These are phyloP conservation scores for Chrysina gloriosa DNA, from an alignment of 2,888 invertebrate species.

Conservation along the genomic window DNA sequence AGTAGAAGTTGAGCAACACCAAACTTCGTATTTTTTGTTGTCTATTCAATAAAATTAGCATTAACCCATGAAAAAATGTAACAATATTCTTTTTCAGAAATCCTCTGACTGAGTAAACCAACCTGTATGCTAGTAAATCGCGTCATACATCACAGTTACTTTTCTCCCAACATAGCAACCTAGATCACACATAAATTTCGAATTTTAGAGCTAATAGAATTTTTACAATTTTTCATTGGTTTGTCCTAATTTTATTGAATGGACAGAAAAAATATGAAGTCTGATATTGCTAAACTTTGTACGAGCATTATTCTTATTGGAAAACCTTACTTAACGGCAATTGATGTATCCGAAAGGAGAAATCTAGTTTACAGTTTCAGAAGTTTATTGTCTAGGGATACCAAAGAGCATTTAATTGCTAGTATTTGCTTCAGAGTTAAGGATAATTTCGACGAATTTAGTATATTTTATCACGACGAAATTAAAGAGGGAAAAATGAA, in stretches of 20 bases:
- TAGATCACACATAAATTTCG: constrained; percentile 84
- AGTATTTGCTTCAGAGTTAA: constrained; percentile 88
- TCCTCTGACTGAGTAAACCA: constrained; percentile 89
- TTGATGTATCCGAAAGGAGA: constrained; percentile 89
- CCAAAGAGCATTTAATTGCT: constrained; percentile 84
- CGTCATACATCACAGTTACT: constrained; percentile 88
- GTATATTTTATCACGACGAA: constrained; percentile 80
- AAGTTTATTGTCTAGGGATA: constrained; percentile 83
- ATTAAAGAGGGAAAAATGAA: constrained; percentile 79
- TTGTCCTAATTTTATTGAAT: constrained; percentile 83
- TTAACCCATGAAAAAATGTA: constrained; percentile 79
- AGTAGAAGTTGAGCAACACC: constrained; percentile 68
- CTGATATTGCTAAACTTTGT: constrained; percentile 67
- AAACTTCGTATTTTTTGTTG: constrained; percentile 79
- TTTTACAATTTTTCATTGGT: constrained; percentile 79
- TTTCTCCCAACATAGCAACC: constrained; percentile 91
- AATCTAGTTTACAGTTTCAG: constrained; percentile 88
- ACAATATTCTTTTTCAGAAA: constrained; percentile 85
- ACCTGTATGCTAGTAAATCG: constrained; percentile 85
- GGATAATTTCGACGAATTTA: constrained; percentile 72
- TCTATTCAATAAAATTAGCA: constrained; percentile 86
- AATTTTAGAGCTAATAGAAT: constrained; percentile 84
- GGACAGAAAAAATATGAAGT: constrained; percentile 84
- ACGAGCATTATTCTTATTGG: constrained; percentile 84
- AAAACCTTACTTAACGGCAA: constrained; percentile 81